Evolutionary conservation across 2,113 vertebrate species (phyloP).

Genomic region (Tyrannus savana): DNA sequence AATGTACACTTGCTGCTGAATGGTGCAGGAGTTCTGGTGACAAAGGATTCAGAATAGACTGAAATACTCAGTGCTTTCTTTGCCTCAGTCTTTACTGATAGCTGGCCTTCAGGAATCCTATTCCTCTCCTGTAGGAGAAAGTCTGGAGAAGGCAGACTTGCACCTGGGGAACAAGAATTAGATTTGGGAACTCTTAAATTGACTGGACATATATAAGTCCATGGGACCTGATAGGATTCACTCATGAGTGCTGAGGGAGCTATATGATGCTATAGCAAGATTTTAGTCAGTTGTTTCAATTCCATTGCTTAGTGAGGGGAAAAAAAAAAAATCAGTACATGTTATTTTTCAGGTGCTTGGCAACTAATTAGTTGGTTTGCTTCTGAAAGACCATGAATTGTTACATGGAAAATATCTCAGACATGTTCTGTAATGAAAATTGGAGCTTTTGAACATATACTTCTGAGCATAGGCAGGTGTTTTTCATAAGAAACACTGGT

Average conservation of each 20-base stretch:
- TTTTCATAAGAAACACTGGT: background rate
- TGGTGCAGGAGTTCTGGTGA: background rate
- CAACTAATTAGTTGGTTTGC: background rate
- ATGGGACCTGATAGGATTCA: background rate
- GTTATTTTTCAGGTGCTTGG: background rate
- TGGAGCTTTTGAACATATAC: background rate
- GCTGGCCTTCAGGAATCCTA: background rate
- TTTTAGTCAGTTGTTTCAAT: background rate
- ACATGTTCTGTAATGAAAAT: background rate
- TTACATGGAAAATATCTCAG: background rate
- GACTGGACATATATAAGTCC: rapidly evolving
- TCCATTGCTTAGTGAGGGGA: background rate
- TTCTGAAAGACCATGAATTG: background rate
- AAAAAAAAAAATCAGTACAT: background rate
- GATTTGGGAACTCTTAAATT: background rate
- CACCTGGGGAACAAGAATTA: rapidly evolving
- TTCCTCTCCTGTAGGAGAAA: background rate
- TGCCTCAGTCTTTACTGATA: background rate
- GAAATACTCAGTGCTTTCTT: background rate
- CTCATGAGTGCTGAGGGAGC: background rate
- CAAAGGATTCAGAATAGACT: background rate
- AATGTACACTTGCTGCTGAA: background rate
- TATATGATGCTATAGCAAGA: background rate
- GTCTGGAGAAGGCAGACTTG: background rate
- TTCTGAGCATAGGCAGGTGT: background rate